phyloP scores from a whole-genome alignment of 2,797 vertebrate species.

The Tarsius wallacei region DNA sequence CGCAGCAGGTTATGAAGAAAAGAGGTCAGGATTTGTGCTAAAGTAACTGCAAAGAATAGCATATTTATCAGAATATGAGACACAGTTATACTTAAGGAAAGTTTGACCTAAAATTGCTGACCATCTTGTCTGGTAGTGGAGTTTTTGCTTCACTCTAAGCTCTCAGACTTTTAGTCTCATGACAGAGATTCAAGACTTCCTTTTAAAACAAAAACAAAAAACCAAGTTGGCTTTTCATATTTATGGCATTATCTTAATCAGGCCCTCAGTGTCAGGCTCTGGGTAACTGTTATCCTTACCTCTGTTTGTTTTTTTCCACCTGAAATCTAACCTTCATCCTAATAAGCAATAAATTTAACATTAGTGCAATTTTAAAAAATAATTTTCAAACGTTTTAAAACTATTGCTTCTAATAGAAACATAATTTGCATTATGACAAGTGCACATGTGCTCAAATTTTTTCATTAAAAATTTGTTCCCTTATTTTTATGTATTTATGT shows the following conservation, averaged over 20 bases:
- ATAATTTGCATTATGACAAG: not conserved
- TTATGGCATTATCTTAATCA: not conserved
- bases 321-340: conserved; percentile 16
- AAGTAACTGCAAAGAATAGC: conserved; percentile 71
- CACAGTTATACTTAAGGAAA: conserved; percentile 60
- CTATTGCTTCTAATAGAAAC: not conserved
- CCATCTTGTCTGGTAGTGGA: not conserved
- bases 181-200: not conserved
- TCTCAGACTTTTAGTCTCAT: conserved; percentile 18
- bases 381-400: conserved; percentile 20
- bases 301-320: not conserved
- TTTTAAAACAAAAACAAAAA: not conserved
- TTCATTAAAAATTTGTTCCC: not conserved
- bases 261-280: not conserved
- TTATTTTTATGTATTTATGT: too few relatives aligned
- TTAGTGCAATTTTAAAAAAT: not conserved
- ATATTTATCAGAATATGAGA: conserved; percentile 71
- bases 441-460: not conserved
- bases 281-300: not conserved
- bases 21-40: conserved; percentile 75
- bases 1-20: conserved; percentile 72
- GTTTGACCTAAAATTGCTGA: conserved; percentile 63
- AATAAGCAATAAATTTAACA: not conserved
- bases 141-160: conserved; percentile 30
- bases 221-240: not conserved